Base-by-base conservation (phyloP, 2,113 vertebrate species). In the Syngnathus floridae region DNA sequence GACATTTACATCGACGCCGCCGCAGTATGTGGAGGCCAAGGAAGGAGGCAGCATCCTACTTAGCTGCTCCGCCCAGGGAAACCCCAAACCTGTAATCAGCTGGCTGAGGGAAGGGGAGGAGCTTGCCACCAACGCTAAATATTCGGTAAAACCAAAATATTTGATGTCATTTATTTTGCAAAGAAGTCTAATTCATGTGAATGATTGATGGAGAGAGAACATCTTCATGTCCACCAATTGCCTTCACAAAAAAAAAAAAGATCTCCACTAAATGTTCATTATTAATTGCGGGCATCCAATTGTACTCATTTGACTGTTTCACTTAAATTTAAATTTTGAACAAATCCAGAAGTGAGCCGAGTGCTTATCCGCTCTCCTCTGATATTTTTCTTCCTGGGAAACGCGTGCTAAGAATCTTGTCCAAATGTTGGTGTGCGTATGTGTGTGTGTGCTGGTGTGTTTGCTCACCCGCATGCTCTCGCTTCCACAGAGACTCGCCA, bases 21-120 rank as follows among this genome's bases (percentile, higher is more conserved):
- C 95, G 1, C 95, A 97, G 82, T 97, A 98, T 82, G 94, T 99
- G 73, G 96, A 98, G 86, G 96, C 93, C 0, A 97, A 96, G 86
- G 96, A 99, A 85, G 95, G 96, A 36, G 92, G 95, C 79, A 96
- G 93, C 46, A 86, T 95, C 73, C 91, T 91, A 76, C 88, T 99
- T 78, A 96, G 91, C 79, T 99, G 97, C 88, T 94, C 93, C 71
- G 97, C 97, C 57, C 95, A 94, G 10, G 97, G 97, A 81, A 98
- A 98, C 87, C 97, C 97, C 65, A 98, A 98, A 86, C 97, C 97
- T 65, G 91, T 93, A 35, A 94, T 99, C 90, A 95, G 94, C 85
- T 99, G 97, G 96, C 91, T 97, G 72, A 90, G 92, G 76, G 95
- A 99, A 73, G 95, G 94, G 76, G 91, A 92, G 52, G 91, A 95